A percentile compares a stretch with the other conserved stretches of the same genome.
These are phyloP conservation scores for Piaya cayana DNA, from an alignment of 2,113 vertebrate genomes.

Conservation along the genomic window DNA sequence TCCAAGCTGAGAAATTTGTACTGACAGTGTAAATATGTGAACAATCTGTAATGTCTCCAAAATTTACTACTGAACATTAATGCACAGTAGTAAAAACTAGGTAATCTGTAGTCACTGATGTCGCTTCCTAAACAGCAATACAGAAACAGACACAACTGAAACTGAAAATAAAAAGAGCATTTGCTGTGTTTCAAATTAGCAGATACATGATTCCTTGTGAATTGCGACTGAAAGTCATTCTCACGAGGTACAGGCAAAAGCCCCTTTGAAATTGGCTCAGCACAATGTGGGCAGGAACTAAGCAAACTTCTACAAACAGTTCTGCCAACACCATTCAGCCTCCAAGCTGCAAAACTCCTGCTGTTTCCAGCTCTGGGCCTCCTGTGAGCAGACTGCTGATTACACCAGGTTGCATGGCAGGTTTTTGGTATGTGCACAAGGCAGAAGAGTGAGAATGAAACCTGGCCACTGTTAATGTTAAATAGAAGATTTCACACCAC, in stretches of 20 bases:
- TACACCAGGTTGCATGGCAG: neutral
- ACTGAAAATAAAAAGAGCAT: neutral
- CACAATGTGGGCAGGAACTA: slow-evolving; percentile 37
- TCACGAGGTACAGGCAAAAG: slow-evolving; percentile 21
- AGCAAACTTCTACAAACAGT: slow-evolving; percentile 39
- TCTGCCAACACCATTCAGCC: slow-evolving; percentile 52
- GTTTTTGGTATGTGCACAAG: neutral
- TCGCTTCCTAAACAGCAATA: neutral
- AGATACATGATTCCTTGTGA: slow-evolving; percentile 44
- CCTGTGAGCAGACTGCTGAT: slow-evolving; percentile 47
- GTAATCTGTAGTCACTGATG: neutral
- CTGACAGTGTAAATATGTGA: neutral
- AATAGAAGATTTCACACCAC: neutral
- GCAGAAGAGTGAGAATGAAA: neutral
- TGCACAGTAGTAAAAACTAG: neutral
- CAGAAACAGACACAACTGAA: neutral
- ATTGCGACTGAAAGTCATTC: slow-evolving; percentile 31
- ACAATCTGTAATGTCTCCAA: neutral
- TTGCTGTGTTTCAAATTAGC: neutral
- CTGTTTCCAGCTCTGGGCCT: slow-evolving; percentile 14
- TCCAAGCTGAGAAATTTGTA: neutral
- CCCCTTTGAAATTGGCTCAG: neutral
- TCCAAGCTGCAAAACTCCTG: slow-evolving; percentile 12
- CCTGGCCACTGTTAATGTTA: neutral
- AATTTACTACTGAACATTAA: neutral